A percentile compares a stretch with the other conserved stretches of the same genome.
These are phyloP conservation scores for Podotricha telesiphe DNA, from an alignment of 2,888 invertebrate genomes.

Conservation along the genomic window DNA sequence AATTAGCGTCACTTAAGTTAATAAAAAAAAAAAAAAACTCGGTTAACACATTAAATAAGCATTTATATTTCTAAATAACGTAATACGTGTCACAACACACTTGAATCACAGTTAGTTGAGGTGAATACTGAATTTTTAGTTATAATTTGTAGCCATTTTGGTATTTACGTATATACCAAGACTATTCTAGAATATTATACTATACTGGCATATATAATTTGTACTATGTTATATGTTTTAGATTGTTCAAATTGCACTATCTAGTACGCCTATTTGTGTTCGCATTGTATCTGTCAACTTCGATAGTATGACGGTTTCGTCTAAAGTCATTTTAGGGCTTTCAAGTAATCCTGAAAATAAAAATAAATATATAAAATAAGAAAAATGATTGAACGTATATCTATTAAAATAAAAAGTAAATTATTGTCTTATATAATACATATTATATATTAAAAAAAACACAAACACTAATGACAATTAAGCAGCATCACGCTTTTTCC, in stretches of 20 bases:
- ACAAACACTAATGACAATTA: too few relatives aligned
- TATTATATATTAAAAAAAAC: too few relatives aligned
- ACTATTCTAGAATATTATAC: constrained; percentile 27
- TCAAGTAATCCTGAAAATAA: constrained; percentile 84
- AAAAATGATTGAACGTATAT: not conserved
- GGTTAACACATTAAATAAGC: constrained; percentile 44
- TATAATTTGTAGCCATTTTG: constrained; percentile 26
- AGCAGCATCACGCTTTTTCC: too few relatives aligned
- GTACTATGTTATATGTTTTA: constrained; percentile 19
- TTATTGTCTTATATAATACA: too few relatives aligned
- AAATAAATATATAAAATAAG: not conserved
- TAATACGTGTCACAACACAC: constrained; percentile 49
- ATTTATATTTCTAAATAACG: constrained; percentile 46
- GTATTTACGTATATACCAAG: constrained; percentile 27
- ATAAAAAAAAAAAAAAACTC: constrained; percentile 45
- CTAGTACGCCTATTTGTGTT: constrained; percentile 85
- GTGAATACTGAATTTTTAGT: constrained; percentile 69
- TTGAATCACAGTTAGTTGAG: constrained; percentile 78
- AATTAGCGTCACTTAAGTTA: constrained; percentile 27
- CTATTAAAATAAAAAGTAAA: too few relatives aligned
- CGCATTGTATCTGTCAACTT: constrained; percentile 89
- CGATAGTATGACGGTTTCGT: constrained; percentile 87
- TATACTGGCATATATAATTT: constrained; percentile 41
- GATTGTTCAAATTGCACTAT: constrained; percentile 37
- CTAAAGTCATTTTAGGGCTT: constrained; percentile 86